phyloP scores from a whole-genome alignment of 2,888 invertebrate species.

The Tricholauxania praeusta region DNA sequence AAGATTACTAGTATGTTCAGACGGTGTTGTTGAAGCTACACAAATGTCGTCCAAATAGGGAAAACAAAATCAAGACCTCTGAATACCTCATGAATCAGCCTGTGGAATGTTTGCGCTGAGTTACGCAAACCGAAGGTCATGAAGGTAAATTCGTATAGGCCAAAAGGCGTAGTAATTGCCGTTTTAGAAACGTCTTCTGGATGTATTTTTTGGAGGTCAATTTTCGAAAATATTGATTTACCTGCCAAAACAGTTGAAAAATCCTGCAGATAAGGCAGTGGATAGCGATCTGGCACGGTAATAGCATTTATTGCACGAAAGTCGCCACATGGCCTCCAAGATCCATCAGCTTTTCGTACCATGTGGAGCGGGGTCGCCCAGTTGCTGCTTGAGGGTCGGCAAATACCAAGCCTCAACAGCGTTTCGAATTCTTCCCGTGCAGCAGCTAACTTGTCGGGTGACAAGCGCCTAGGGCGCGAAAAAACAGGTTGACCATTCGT shows the following conservation, averaged over 20 bases:
- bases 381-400: constrained; percentile 24
- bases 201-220: too few relatives aligned
- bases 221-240: too few relatives aligned
- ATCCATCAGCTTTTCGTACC: neutral
- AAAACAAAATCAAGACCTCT: neutral
- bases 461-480: constrained; percentile 2
- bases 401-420: constrained; percentile 8
- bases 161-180: neutral
- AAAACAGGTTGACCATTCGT: constrained; percentile 25
- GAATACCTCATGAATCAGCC: neutral
- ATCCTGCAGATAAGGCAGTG: constrained; percentile 2
- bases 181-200: too few relatives aligned
- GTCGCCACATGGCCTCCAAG: constrained; percentile 23
- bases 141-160: neutral
- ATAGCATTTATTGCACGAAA: neutral
- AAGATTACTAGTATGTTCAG: too few relatives aligned
- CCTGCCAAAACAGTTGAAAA: too few relatives aligned
- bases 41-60: too few relatives aligned
- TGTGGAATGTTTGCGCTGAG: constrained; percentile 1
- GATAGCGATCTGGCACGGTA: constrained; percentile 30
- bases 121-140: constrained; percentile 3
- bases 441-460: constrained; percentile 1
- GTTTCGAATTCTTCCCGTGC: constrained; percentile 15
- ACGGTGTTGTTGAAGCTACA: too few relatives aligned
- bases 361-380: constrained; percentile 19